phyloP scores from a whole-genome alignment of 2,797 vertebrate species.

The Schizopygopsis malacanthus region DNA sequence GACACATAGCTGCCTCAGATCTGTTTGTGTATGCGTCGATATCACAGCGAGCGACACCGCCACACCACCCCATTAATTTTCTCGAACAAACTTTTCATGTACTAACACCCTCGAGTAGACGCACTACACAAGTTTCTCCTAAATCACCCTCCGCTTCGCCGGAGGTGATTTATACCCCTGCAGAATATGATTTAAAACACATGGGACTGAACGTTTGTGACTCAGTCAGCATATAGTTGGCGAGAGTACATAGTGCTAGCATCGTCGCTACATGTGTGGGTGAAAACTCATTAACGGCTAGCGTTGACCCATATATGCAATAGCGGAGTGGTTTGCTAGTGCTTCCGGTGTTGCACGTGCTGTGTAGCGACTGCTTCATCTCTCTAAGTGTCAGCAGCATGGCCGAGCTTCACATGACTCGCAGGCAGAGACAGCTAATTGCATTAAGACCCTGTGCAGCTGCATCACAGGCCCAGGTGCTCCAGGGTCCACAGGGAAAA shows the following conservation, averaged over 20 bases:
- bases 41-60: slow-evolving; percentile 7
- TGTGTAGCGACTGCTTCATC: slow-evolving; percentile 41
- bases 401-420: slow-evolving; percentile 48
- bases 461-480: slow-evolving; percentile 55
- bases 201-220: slow-evolving; percentile 44
- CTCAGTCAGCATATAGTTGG: slow-evolving; percentile 38
- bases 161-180: slow-evolving; percentile 56
- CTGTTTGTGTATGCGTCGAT: slow-evolving; percentile 34
- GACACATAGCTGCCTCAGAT: slow-evolving; percentile 19
- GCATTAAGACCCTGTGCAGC: slow-evolving; percentile 56
- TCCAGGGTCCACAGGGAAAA: slow-evolving; percentile 36
- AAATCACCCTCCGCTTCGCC: slow-evolving; percentile 45
- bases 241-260: slow-evolving; percentile 33
- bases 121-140: slow-evolving; percentile 37
- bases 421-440: slow-evolving; percentile 54
- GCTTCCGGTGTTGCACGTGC: slow-evolving; percentile 22
- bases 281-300: slow-evolving; percentile 55
- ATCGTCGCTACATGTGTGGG: slow-evolving; percentile 49
- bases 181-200: slow-evolving; percentile 60
- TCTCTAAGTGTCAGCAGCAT: slow-evolving; percentile 49
- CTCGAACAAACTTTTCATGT: slow-evolving; percentile 50
- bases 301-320: slow-evolving; percentile 44
- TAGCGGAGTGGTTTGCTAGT: slow-evolving; percentile 30
- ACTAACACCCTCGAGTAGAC: slow-evolving; percentile 42
- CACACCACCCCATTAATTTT: slow-evolving; percentile 41